A percentile compares a stretch with the other conserved stretches of the same genome.
phyloP scores from a whole-genome alignment of 64 coral and sea anemone species.

The Stichodactyla helianthus region DNA sequence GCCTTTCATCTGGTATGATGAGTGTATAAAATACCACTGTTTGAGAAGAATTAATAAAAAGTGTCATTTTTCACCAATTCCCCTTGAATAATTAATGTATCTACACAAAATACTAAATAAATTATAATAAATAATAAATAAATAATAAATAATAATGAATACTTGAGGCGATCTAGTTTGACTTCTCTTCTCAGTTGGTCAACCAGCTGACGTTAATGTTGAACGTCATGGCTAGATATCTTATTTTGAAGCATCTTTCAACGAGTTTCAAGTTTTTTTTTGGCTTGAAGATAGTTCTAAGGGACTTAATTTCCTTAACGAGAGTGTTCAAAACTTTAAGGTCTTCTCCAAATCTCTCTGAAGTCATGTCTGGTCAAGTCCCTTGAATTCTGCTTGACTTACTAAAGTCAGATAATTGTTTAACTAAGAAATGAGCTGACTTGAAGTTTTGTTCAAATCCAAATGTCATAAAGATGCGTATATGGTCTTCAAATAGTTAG shows the following conservation, averaged over 20 bases:
- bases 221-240: slow-evolving; percentile 41
- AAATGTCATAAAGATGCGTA: not conserved
- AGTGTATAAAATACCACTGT: too few relatives aligned
- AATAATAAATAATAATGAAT: too few relatives aligned
- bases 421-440: not conserved
- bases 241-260: slow-evolving; percentile 9
- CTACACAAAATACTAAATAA: too few relatives aligned
- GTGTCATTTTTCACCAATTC: too few relatives aligned
- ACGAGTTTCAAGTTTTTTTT: not conserved
- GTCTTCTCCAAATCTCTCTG: not conserved
- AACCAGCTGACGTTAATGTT: slow-evolving; percentile 36
- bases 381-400: not conserved
- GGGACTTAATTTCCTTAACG: not conserved
- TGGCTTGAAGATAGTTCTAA: not conserved
- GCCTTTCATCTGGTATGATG: too few relatives aligned
- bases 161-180: slow-evolving; percentile 29
- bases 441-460: not conserved
- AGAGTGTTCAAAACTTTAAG: not conserved
- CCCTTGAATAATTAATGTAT: too few relatives aligned
- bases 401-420: not conserved
- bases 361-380: too few relatives aligned
- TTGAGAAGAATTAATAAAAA: too few relatives aligned
- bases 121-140: too few relatives aligned
- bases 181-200: slow-evolving; percentile 56
- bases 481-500: not conserved